Percentiles rank a stretch among this genome's conserved stretches.
phyloP scores from a whole-genome alignment of 1,140 invertebrate species.

The Schlechtendalia chinensis region DNA sequence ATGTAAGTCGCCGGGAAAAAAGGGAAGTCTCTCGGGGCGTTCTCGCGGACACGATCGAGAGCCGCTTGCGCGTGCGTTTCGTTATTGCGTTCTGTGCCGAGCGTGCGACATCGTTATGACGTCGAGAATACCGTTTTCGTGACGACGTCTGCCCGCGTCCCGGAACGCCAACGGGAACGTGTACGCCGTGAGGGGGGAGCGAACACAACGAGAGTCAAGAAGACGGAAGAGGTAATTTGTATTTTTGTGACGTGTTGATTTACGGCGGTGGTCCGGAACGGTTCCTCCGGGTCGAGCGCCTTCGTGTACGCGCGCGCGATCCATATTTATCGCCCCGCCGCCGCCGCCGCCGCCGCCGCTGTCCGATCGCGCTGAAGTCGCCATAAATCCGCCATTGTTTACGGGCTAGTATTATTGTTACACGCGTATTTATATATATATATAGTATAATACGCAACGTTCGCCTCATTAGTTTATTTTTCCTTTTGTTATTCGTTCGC shows the following conservation, averaged over 20 bases:
- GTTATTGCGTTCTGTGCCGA: background rate
- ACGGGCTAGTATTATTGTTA: background rate
- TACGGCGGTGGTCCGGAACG: background rate
- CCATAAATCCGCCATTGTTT: constrained; percentile 27
- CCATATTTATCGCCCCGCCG: background rate
- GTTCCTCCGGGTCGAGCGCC: too few relatives aligned
- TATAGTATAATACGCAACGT: background rate
- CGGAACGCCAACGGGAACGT: background rate
- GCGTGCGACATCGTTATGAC: too few relatives aligned
- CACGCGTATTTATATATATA: too few relatives aligned
- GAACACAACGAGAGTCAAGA: too few relatives aligned
- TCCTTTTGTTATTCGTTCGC: background rate
- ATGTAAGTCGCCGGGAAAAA: too few relatives aligned
- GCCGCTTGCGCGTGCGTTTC: too few relatives aligned
- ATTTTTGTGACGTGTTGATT: background rate
- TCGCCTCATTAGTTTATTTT: constrained; percentile 17
- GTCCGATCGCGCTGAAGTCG: background rate
- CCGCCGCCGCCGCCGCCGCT: background rate
- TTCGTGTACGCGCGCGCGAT: background rate
- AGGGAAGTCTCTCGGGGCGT: too few relatives aligned
- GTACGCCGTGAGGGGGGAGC: background rate
- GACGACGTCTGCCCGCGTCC: too few relatives aligned
- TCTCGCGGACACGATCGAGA: too few relatives aligned
- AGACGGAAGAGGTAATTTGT: constrained; percentile 1
- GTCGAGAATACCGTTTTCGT: too few relatives aligned